These are phyloP conservation scores for Sprattus sprattus DNA, from an alignment of 2,113 vertebrate genomes.

Conservation along the genomic window DNA sequence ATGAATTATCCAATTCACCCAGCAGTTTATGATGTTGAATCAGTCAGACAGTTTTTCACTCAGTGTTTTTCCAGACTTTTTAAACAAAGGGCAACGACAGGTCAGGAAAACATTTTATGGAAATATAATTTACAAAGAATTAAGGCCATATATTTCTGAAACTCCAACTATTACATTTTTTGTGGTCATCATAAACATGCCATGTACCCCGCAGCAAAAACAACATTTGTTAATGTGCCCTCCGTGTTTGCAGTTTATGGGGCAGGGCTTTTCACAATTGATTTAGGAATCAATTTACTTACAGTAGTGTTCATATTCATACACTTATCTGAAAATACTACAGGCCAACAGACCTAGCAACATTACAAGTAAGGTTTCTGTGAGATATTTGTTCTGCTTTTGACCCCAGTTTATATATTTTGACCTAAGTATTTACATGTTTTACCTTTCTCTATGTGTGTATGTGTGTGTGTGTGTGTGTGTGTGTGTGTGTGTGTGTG, in stretches of 20 bases:
- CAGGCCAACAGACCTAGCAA: not conserved
- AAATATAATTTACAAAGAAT: slow-evolving; percentile 8
- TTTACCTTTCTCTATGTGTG: not conserved
- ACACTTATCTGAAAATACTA: not conserved
- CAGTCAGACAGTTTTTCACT: not conserved
- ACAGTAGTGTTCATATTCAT: not conserved
- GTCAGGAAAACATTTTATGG: slow-evolving; percentile 11
- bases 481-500: no score
- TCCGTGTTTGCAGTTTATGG: slow-evolving; percentile 12
- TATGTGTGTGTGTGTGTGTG: not conserved
- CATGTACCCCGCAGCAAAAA: slow-evolving; percentile 6
- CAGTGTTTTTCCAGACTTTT: not conserved
- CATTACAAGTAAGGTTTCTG: not conserved
- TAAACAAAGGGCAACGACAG: not conserved
- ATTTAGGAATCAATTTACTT: slow-evolving; percentile 14
- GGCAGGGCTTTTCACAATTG: not conserved
- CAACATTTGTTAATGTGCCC: slow-evolving; percentile 5
- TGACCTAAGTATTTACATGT: not conserved
- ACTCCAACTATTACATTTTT: slow-evolving; percentile 13
- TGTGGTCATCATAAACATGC: slow-evolving; percentile 12
- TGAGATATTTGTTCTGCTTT: not conserved
- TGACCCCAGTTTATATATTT: not conserved
- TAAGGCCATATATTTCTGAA: slow-evolving; percentile 11
- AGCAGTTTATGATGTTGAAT: not conserved
- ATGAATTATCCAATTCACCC: not conserved